These are phyloP conservation scores for Buathra laborator DNA, from an alignment of 2,888 invertebrate species.

Conservation along the genomic window DNA sequence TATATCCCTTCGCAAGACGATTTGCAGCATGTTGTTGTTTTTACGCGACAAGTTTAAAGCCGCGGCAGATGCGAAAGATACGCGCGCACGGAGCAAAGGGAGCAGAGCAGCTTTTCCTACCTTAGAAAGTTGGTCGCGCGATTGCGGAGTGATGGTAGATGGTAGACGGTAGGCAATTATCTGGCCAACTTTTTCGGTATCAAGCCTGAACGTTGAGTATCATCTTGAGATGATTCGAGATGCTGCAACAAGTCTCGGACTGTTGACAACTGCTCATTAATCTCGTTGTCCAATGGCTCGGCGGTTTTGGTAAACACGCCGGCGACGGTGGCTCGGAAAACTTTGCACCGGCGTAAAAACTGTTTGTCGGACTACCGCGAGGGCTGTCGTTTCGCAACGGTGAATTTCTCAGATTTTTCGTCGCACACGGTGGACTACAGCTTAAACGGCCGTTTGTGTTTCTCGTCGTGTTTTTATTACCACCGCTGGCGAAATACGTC, in stretches of 20 bases:
- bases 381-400: conserved; percentile 79
- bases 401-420: conserved; percentile 76
- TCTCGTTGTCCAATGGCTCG: conserved; percentile 89
- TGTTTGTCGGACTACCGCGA: conserved; percentile 82
- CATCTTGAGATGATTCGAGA: conserved; percentile 82
- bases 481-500: conserved; percentile 73
- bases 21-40: conserved; percentile 32
- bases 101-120: neutral
- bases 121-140: conserved; percentile 58
- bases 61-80: conserved; percentile 66
- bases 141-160: neutral
- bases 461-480: conserved; percentile 56
- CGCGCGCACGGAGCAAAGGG: neutral
- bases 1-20: neutral
- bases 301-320: conserved; percentile 92
- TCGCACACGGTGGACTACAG: conserved; percentile 78
- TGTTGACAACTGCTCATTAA: conserved; percentile 75
- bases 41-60: conserved; percentile 69
- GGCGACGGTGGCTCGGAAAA: conserved; percentile 94
- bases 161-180: neutral
- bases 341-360: conserved; percentile 90
- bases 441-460: conserved; percentile 73
- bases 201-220: conserved; percentile 83
- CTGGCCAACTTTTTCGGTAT: conserved; percentile 73
- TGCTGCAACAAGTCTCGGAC: conserved; percentile 75